Evolutionary conservation across 2,113 vertebrate genomes (phyloP), one percentile per base, ranked within the genome.

Genomic region (Hippocampus guttulatus): DNA sequence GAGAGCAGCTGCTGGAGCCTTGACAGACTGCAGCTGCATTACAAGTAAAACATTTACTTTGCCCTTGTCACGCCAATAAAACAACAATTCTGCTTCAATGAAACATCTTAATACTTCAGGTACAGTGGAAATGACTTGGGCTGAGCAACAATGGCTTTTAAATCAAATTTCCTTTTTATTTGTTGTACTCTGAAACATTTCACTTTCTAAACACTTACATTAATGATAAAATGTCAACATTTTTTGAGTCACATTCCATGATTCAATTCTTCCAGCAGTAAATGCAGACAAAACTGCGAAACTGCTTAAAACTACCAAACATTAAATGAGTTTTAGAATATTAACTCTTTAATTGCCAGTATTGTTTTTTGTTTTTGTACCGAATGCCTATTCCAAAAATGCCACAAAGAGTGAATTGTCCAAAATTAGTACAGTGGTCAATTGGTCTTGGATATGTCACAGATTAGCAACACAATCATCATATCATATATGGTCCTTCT

Each of bases 11-110:
- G 88, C 86, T 84, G 86, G 80, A 85, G 87, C 84, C 85, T 88
- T 88, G 86, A 89, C 87, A 87, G 88, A 91, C 91, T 90, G 87
- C 86, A 78, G 83, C 87, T 89, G 88, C 87, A 91, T 91, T 88
- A 88, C 85, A 92, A 91, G 87, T 88, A 89, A 84, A 5, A 52
- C 80, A 68, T 84, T 88, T 83, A 84, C 75, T 85, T 85, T 81
- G 77, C 70, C 62, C 73, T 73, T 82, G 82, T 88, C 84, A 89
- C 85, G 79, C 65, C 80, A 82, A 86, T 77, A 55, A 62, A 66
- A 30, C 57, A 60, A 16, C 57, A 30, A 60, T 27, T 7, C 27
- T 11, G 16, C 27, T n/a, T n/a, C 10, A n/a, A 3, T n/a, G 2
- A 10, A 23, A 23, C n/a, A 8, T 55, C 9, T 54, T 54, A 54